Base-by-base conservation (phyloP, 2,113 vertebrate species). In the Poecilia latipinna region DNA sequence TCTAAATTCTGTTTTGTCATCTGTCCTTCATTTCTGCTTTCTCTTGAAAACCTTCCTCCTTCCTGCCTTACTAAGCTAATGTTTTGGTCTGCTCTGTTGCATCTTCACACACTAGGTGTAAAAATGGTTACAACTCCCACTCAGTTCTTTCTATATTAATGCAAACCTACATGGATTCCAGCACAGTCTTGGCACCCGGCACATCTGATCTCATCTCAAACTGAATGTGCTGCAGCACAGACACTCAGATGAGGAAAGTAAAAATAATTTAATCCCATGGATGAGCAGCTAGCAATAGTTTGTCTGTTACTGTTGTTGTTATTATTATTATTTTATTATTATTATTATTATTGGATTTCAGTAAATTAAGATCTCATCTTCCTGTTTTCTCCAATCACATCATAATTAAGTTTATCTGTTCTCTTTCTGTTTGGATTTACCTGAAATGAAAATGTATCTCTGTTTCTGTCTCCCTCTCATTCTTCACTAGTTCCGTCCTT, bases 401-500 rank as follows among this genome's bases (percentile, higher is more conserved):
- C 17, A 17, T 5, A 19, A 48, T 48, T 19, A 5, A 48, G 44
- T 4, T 48, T 48, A 12, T 73, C 62, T 79, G 69, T 33, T 83
- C 48, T 4, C 51, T 68, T 64, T 72, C 66, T 72, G 31, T 54
- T 72, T 28, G 26, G 68, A 69, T 80, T 78, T 77, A 63, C 74
- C 65, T 74, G 33, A 37, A 2, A 60, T 44, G 72, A 62, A 61
- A 33, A 60, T 17, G 2, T 26, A 57, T 72, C 77, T 77, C 11
- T 78, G 15, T 48, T 39, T 74, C 32, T 70, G 6, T 78, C 65
- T 28, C 29, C 24, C 28, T 65, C 17, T 26, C 22, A 8, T 72
- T 10, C 51, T 57, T 24, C 51, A n/a, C 51, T 88, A 99, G 97
- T 98, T 93, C 97, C 97, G 88, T 98, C 97, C 78, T 99, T 99